Evolutionary conservation across 1,140 invertebrate genomes (phyloP).

Genomic region (Nebria ingens): DNA sequence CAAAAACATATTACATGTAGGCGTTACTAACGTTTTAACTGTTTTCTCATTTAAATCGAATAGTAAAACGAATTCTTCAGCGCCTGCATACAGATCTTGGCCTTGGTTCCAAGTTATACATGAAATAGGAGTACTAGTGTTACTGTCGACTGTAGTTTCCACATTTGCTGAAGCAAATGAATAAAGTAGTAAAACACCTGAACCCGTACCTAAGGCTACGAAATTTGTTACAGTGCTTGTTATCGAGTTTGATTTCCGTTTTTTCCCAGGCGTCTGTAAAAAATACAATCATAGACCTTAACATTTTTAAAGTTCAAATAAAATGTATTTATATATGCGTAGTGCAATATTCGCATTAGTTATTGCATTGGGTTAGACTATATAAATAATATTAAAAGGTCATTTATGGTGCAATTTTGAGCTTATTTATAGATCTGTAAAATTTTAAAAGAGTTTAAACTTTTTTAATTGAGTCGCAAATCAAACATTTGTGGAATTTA

Average conservation of each 20-base stretch:
- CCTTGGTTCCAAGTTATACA: slow-evolving; percentile 34
- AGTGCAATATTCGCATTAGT: slow-evolving; percentile 11
- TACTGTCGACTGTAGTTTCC: slow-evolving; percentile 35
- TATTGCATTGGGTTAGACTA: no score
- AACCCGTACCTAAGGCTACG: slow-evolving; percentile 52
- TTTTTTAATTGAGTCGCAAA: no score
- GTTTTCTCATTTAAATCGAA: slow-evolving; percentile 37
- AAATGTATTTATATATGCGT: background rate
- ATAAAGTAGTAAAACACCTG: slow-evolving; percentile 54
- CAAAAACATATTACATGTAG: slow-evolving; percentile 5
- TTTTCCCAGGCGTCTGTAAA: slow-evolving; percentile 39
- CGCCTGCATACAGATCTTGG: slow-evolving; percentile 37
- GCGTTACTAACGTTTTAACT: slow-evolving; percentile 33
- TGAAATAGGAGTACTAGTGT: slow-evolving; percentile 34
- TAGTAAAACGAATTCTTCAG: slow-evolving; percentile 38
- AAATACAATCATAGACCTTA: slow-evolving; percentile 17
- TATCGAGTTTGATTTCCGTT: slow-evolving; percentile 28
- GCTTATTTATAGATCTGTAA: no score
- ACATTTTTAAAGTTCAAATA: no score
- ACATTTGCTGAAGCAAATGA: slow-evolving; percentile 52
- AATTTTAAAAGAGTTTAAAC: no score
- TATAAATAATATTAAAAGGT: no score
- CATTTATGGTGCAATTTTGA: no score
- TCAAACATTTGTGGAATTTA: no score
- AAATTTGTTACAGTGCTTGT: slow-evolving; percentile 26